Evolutionary conservation across 2,797 vertebrate species (phyloP).

Genomic region (Enteromius unitaeniatus): DNA sequence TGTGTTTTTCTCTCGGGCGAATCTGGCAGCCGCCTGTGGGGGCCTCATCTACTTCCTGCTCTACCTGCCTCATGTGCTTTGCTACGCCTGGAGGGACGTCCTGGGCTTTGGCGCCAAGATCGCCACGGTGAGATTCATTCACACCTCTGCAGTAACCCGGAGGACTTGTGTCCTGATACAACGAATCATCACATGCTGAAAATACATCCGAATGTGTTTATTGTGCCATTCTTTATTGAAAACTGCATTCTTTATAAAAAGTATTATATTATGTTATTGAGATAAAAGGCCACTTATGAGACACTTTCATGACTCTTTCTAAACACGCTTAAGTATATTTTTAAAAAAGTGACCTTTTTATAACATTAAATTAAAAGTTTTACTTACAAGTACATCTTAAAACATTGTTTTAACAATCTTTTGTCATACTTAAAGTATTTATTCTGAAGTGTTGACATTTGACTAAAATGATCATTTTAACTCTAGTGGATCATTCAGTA

Average conservation of each 20-base stretch:
- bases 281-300: neutral
- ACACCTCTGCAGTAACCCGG: neutral
- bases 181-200: neutral
- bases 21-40: slow-evolving; percentile 94
- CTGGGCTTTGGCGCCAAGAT: slow-evolving; percentile 87
- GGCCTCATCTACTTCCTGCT: slow-evolving; percentile 96
- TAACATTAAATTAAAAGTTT: neutral
- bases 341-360: neutral
- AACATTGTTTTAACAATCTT: neutral
- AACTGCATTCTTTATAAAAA: neutral
- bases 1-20: slow-evolving; percentile 95
- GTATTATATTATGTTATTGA: neutral
- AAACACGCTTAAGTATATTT: neutral
- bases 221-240: neutral
- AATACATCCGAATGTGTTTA: neutral
- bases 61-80: slow-evolving; percentile 92
- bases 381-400: neutral
- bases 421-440: neutral
- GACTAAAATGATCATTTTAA: neutral
- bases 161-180: neutral
- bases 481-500: neutral
- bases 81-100: slow-evolving; percentile 92
- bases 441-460: neutral
- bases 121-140: slow-evolving; percentile 82
- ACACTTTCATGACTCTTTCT: neutral